These are phyloP conservation scores for Drosophila pseudoananassae DNA, from an alignment of 1,140 invertebrate genomes.

Conservation along the genomic window DNA sequence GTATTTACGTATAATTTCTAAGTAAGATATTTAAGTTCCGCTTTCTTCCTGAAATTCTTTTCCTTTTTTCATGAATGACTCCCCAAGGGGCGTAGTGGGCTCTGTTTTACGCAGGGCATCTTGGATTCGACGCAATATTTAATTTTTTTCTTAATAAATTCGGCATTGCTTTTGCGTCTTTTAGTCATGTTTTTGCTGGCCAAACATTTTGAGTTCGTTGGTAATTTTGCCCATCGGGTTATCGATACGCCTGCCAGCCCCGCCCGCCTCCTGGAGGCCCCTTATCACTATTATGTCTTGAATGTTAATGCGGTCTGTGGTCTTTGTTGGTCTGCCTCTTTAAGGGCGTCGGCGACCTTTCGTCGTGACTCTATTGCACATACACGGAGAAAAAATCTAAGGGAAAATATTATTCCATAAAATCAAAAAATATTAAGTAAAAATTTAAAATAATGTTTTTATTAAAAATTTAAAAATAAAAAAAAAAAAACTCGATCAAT, in stretches of 20 bases:
- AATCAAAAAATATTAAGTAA: neutral
- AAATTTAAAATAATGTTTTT: neutral
- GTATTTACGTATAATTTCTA: neutral
- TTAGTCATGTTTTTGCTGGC: constrained; percentile 27
- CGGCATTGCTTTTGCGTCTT: neutral
- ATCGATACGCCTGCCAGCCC: constrained; percentile 52
- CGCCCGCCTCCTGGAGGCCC: neutral
- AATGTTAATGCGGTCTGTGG: constrained; percentile 44
- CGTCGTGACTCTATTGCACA: constrained; percentile 41
- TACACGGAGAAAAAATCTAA: neutral
- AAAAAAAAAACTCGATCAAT: too few species aligned
- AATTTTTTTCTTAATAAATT: neutral
- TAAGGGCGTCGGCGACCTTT: constrained; percentile 60
- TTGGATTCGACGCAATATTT: constrained; percentile 16
- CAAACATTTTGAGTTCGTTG: constrained; percentile 53
- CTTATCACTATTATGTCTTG: constrained; percentile 33
- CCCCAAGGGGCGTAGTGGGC: neutral
- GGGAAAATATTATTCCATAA: neutral
- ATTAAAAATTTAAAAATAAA: too few species aligned
- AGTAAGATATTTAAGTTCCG: neutral
- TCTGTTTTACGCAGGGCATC: constrained; percentile 11
- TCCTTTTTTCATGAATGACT: neutral
- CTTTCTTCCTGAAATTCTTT: neutral
- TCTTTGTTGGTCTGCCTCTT: constrained; percentile 28
- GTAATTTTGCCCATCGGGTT: constrained; percentile 59